phyloP scores from a whole-genome alignment of 2,888 invertebrate genomes.

The Petrophora chlorosata region DNA sequence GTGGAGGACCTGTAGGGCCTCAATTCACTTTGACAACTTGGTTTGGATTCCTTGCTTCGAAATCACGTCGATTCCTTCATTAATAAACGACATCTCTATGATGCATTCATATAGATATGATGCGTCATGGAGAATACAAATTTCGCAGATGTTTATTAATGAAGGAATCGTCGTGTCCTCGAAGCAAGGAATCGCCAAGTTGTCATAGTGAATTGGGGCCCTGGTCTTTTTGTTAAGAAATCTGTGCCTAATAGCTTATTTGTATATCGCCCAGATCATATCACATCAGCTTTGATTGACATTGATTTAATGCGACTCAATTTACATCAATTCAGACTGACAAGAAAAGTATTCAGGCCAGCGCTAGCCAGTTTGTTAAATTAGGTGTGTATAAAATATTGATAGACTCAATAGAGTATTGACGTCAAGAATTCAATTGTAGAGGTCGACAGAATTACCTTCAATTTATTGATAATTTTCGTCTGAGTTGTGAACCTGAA shows the following conservation, averaged over 20 bases:
- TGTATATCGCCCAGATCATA: slow-evolving; percentile 29
- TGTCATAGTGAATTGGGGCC: no score
- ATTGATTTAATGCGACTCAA: slow-evolving; percentile 37
- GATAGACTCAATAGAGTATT: slow-evolving; percentile 22
- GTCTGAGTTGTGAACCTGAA: background rate
- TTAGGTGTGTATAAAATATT: slow-evolving; percentile 22
- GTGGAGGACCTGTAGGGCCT: no score
- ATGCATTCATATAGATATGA: no score
- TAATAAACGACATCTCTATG: no score
- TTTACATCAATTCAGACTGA: slow-evolving; percentile 30
- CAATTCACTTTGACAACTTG: no score
- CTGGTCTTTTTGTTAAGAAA: background rate
- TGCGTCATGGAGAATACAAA: no score
- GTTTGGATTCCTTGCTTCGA: no score
- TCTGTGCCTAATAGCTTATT: slow-evolving; percentile 22
- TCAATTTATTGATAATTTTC: background rate
- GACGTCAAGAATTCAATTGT: slow-evolving; percentile 26
- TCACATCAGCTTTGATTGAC: slow-evolving; percentile 35
- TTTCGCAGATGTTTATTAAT: no score
- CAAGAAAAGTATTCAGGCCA: slow-evolving; percentile 35
- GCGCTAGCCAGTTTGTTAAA: slow-evolving; percentile 10
- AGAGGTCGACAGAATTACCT: slow-evolving; percentile 21
- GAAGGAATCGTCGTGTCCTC: no score
- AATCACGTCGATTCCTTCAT: no score
- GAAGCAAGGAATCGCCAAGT: no score